These are phyloP conservation scores for Homarus gammarus DNA, from an alignment of 2,888 invertebrate species.

Conservation along the genomic window DNA sequence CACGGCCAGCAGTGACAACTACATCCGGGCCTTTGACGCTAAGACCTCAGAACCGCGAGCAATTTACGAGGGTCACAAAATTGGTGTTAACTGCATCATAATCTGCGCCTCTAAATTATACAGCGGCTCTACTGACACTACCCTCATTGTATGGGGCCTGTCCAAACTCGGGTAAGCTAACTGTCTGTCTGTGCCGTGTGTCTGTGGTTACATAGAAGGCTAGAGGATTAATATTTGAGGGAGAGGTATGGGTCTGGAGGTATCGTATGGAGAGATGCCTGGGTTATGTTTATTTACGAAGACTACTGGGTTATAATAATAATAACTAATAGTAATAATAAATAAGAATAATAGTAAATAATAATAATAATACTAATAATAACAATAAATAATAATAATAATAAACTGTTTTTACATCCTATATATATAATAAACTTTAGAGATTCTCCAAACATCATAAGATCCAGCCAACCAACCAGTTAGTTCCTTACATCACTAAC, in stretches of 20 bases:
- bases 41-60: conserved; percentile 79
- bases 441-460: not conserved
- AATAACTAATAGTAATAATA: not conserved
- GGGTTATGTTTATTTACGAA: too few relatives aligned
- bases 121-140: conserved; percentile 80
- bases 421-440: not conserved
- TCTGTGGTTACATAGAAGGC: not conserved
- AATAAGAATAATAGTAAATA: not conserved
- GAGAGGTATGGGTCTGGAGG: too few relatives aligned
- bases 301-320: not conserved
- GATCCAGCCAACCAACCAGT: not conserved
- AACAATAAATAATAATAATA: not conserved
- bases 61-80: conserved; percentile 78
- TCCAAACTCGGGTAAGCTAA: conserved; percentile 14
- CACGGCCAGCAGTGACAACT: conserved; percentile 80
- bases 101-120: conserved; percentile 79
- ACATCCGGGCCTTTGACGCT: conserved; percentile 79
- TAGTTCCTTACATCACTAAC: not conserved
- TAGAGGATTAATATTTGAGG: too few relatives aligned
- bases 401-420: too few relatives aligned
- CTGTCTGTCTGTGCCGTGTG: not conserved
- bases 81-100: conserved; percentile 79
- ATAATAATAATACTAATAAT: not conserved
- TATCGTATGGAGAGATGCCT: too few relatives aligned
- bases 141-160: conserved; percentile 75